phyloP scores from a whole-genome alignment of 1,140 invertebrate genomes.

The Daktulosphaira vitifoliae region DNA sequence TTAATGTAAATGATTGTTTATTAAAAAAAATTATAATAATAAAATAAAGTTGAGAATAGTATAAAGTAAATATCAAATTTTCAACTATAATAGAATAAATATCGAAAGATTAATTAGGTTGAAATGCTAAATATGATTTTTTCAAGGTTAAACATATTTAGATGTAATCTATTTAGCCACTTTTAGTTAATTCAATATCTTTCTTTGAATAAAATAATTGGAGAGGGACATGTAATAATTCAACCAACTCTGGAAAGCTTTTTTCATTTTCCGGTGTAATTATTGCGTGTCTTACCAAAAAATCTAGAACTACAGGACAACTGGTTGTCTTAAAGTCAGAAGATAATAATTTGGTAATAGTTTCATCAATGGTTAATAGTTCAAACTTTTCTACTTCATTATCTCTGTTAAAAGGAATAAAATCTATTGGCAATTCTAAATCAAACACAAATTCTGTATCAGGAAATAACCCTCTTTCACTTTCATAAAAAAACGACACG shows the following conservation, averaged over 20 bases:
- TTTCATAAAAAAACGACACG: slow-evolving; percentile 85
- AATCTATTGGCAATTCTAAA: slow-evolving; percentile 79
- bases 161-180: too few relatives aligned
- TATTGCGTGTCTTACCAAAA: slow-evolving; percentile 79
- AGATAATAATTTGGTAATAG: slow-evolving; percentile 65
- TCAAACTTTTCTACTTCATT: slow-evolving; percentile 88
- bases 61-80: too few relatives aligned
- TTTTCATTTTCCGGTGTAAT: slow-evolving; percentile 82
- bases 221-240: slow-evolving; percentile 73
- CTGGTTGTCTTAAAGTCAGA: slow-evolving; percentile 87
- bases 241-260: slow-evolving; percentile 71
- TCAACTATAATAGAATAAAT: too few relatives aligned
- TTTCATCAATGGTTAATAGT: slow-evolving; percentile 61
- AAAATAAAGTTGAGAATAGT: too few relatives aligned
- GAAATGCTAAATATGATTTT: too few relatives aligned
- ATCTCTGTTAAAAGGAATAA: slow-evolving; percentile 80
- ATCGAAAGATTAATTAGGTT: too few relatives aligned
- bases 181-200: too few relatives aligned
- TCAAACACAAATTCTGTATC: slow-evolving; percentile 93
- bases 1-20: too few relatives aligned
- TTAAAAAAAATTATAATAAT: too few relatives aligned
- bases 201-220: slow-evolving; percentile 55
- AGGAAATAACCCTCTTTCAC: slow-evolving; percentile 82
- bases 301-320: slow-evolving; percentile 80
- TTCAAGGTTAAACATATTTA: too few relatives aligned